Base-by-base conservation (phyloP, 2,888 invertebrate genomes). In the Epirrhoe tristata region DNA sequence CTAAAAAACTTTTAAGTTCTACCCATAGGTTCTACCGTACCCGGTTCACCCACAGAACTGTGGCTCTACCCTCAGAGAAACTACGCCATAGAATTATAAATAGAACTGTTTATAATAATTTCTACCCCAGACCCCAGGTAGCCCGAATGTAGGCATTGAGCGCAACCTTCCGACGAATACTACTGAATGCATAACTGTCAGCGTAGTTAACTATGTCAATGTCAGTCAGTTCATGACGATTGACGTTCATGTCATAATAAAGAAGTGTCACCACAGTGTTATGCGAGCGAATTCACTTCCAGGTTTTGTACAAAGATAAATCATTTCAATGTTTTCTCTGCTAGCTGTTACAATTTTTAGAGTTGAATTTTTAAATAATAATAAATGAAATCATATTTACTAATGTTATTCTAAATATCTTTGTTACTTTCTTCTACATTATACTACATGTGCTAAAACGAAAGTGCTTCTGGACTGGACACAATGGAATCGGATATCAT, bases 401-500 rank as follows among this genome's bases (percentile, higher is more conserved):
- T 34, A 63, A 46, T 59, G 63, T 54, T 48, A 46, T 34, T 31
- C 0, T 69, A 52, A 63, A 66, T 63, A 51, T 58, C 32, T 36
- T 56, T 43, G 39, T 64, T 8, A 48, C 53, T 60, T 60, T 68
- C 57, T 56, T 10, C 36, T 52, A 50, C n/a, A 43, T 71, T 70
- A 43, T 66, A 58, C 66, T 70, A 70, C 59, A 66, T 73, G 70
- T 70, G 57, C 39, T 68, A 55, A 71, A 72, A 75, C 74, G 48
- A 77, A 77, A 80, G 79, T 77, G 69, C 72, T 74, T 76, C 74
- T 74, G 66, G 73, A 77, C 75, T 74, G 65, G 74, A 79, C 69
- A 89, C 83, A 83, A 93, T 93, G 93, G 92, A 90, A 84, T 84
- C 87, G 57, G 86, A 90, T 83, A 89, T 93, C 74, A 85, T 91